These are phyloP conservation scores for Apamea monoglypha DNA, from an alignment of 2,888 invertebrate species.

Conservation along the genomic window DNA sequence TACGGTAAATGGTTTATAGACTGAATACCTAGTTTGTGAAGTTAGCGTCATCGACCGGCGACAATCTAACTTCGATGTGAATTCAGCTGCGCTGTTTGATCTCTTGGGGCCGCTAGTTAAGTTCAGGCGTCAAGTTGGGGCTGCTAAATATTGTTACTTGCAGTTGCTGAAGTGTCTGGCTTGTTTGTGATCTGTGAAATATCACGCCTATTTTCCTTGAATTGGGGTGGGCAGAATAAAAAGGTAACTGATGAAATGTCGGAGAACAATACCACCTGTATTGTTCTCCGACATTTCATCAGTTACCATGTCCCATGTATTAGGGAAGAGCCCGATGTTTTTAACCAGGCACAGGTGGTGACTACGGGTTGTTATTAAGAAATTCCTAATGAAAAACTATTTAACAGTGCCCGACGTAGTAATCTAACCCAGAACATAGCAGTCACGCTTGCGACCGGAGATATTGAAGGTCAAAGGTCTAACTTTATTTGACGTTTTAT, in stretches of 20 bases:
- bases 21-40: conserved; percentile 44
- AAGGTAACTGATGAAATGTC: too few relatives aligned
- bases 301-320: not conserved
- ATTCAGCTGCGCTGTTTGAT: conserved; percentile 40
- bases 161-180: conserved; percentile 6
- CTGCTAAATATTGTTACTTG: conserved; percentile 23
- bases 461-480: not conserved
- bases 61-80: conserved; percentile 36
- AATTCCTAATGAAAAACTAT: not conserved
- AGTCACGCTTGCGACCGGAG: not conserved
- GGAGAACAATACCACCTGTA: too few relatives aligned
- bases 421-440: not conserved
- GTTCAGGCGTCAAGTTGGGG: conserved; percentile 2
- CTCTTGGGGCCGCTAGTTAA: conserved; percentile 28
- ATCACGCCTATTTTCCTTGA: not conserved
- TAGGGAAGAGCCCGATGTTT: not conserved
- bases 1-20: conserved; percentile 13
- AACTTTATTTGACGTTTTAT: not conserved
- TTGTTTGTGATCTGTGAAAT: conserved; percentile 8
- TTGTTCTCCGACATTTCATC: too few relatives aligned
- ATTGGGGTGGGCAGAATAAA: not conserved
- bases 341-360: not conserved
- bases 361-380: not conserved
- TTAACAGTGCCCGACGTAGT: too few relatives aligned
- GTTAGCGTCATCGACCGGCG: conserved; percentile 30